These are phyloP conservation scores for Apoda limacodes DNA, from an alignment of 2,888 invertebrate species.

Conservation along the genomic window DNA sequence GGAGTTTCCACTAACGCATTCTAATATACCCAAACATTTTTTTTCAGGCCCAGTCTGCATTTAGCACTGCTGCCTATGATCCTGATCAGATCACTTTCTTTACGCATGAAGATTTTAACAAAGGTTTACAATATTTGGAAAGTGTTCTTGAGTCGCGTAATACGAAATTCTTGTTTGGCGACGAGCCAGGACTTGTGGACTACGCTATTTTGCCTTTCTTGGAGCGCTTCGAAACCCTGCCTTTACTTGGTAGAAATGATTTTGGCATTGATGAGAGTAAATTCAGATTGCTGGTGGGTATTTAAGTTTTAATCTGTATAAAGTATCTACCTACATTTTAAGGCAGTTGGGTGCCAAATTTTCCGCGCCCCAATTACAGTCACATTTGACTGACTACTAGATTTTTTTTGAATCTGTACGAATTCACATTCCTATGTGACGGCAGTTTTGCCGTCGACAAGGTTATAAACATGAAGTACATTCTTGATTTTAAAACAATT, in stretches of 20 bases:
- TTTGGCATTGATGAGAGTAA: slow-evolving; percentile 24
- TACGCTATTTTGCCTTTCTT: slow-evolving; percentile 91
- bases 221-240: slow-evolving; percentile 69
- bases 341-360: too few relatives aligned
- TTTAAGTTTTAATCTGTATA: too few relatives aligned
- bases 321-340: too few relatives aligned
- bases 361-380: too few relatives aligned
- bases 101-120: slow-evolving; percentile 60
- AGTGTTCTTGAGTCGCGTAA: slow-evolving; percentile 72
- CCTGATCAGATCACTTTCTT: slow-evolving; percentile 39
- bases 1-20: background rate
- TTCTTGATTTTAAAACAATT: too few relatives aligned
- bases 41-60: slow-evolving; percentile 62
- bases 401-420: too few relatives aligned
- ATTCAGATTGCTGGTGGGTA: too few relatives aligned
- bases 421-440: too few relatives aligned
- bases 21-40: slow-evolving; percentile 4
- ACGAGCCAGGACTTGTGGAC: slow-evolving; percentile 81
- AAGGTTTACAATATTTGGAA: slow-evolving; percentile 74
- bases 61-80: slow-evolving; percentile 64
- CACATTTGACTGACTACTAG: too few relatives aligned
- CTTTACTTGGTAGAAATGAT: slow-evolving; percentile 71
- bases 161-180: slow-evolving; percentile 75
- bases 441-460: too few relatives aligned
- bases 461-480: too few relatives aligned